Evolutionary conservation across 2,888 invertebrate species (phyloP), one percentile per base, ranked within the genome.

Genomic region (Drosophila koepferae): DNA sequence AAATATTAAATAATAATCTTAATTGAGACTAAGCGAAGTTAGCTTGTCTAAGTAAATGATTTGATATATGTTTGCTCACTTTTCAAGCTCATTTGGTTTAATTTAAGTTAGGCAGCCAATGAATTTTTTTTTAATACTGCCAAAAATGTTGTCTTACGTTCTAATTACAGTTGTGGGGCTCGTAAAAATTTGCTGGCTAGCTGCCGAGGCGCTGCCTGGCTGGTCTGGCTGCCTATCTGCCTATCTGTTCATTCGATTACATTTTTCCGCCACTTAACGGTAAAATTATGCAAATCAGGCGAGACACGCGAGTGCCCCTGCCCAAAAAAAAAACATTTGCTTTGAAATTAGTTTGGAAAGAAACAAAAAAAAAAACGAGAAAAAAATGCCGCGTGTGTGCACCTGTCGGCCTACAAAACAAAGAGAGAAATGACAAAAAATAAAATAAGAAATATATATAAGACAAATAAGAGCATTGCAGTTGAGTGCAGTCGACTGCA

Each of bases 221-320:
- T 73, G n/a, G n/a, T n/a, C n/a, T n/a, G n/a, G n/a, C n/a, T n/a
- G n/a, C n/a, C n/a, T n/a, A n/a, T n/a, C n/a, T n/a, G 74, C 70
- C 89, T 86, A 86, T 81, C 84, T 84, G 69, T 80, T 84, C 80
- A 81, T 90, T 90, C 81, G 86, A 86, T 88, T 86, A 90, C 86
- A 88, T 82, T 90, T 89, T 90, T 81, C 80, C 86, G 89, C 84
- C 90, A 86, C 86, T 87, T 90, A 90, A 87, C 76, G 83, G 76
- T 56, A 56, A 74, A 88, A 89, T 90, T 82, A 87, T 90, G 87
- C 68, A 90, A 87, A 87, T 87, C 76, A 72, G 78, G 70, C 43
- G 67, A 67, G 63, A 68, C 86, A 83, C 80, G 83, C 81, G 72
- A 81, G 58, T 38, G 43, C 14, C 40, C 40, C 31, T 10, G 36